Percentiles rank a stretch among this genome's conserved stretches.
These are phyloP conservation scores for Tricholauxania praeusta DNA, from an alignment of 2,888 invertebrate genomes.

Conservation along the genomic window DNA sequence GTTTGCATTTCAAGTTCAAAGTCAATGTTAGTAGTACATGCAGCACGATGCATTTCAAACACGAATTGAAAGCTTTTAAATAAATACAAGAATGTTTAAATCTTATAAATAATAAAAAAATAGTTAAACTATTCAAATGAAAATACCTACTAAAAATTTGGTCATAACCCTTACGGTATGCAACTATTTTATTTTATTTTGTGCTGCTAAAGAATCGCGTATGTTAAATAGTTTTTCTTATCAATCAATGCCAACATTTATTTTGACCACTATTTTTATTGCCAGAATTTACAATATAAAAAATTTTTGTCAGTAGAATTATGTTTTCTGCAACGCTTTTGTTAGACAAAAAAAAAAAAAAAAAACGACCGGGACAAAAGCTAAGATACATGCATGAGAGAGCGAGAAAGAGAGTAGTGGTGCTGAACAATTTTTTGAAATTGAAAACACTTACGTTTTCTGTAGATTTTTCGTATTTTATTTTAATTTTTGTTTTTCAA, in stretches of 20 bases:
- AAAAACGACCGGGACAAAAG: background rate
- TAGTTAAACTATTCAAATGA: background rate
- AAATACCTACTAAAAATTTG: no score
- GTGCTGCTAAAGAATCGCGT: no score
- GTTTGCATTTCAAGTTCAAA: constrained; percentile 24
- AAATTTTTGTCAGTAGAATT: constrained; percentile 21
- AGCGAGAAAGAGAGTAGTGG: background rate
- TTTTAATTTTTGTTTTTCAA: constrained; percentile 14
- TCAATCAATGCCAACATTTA: no score
- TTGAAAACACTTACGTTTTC: constrained; percentile 1
- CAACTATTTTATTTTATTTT: no score
- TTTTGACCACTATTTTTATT: no score
- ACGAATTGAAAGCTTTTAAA: background rate
- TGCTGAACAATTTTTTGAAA: constrained; percentile 15
- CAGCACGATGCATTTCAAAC: constrained; percentile 6
- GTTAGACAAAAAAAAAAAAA: background rate
- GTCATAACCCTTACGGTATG: no score
- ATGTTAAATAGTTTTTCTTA: no score
- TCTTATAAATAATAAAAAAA: no score
- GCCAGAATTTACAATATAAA: no score
- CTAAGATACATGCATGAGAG: background rate
- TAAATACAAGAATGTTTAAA: background rate
- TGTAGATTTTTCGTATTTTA: constrained; percentile 24
- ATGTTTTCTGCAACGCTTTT: constrained; percentile 30
- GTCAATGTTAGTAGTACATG: constrained; percentile 19